Evolutionary conservation across 1,140 invertebrate genomes (phyloP).

Genomic region (Brachionus sp.): DNA sequence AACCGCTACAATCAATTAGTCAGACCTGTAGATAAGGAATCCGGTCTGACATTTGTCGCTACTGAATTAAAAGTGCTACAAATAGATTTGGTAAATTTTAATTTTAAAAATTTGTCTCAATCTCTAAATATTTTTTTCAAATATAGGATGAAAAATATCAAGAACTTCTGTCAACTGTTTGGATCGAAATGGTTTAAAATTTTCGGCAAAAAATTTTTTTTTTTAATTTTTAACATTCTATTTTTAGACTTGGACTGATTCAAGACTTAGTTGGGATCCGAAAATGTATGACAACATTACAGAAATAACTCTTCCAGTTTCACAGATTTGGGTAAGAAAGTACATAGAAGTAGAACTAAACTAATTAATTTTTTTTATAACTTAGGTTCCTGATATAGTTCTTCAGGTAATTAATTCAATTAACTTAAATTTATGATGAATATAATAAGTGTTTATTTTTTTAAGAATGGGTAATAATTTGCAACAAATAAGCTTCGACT

Average conservation of each 20-base stretch:
- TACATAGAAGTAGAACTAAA: background rate
- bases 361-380: background rate
- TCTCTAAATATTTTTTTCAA: background rate
- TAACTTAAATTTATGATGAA: background rate
- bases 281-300: constrained; percentile 37
- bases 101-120: background rate
- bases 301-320: constrained; percentile 42
- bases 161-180: constrained; percentile 40
- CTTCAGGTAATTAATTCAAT: constrained; percentile 30
- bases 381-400: constrained; percentile 42
- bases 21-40: constrained; percentile 29
- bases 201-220: background rate
- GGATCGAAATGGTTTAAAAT: constrained; percentile 39
- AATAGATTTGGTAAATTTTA: constrained; percentile 28
- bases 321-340: constrained; percentile 26
- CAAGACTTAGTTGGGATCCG: constrained; percentile 15
- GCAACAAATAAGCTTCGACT: background rate
- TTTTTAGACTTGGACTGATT: constrained; percentile 28
- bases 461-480: constrained; percentile 37
- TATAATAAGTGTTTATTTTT: background rate
- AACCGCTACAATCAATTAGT: constrained; percentile 25
- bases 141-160: constrained; percentile 45
- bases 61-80: constrained; percentile 41
- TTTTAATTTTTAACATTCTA: background rate
- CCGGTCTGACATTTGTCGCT: constrained; percentile 18